Evolutionary conservation across 1,140 invertebrate genomes (phyloP), one percentile per base, ranked within the genome.

Genomic region (Diabrotica virgifera): DNA sequence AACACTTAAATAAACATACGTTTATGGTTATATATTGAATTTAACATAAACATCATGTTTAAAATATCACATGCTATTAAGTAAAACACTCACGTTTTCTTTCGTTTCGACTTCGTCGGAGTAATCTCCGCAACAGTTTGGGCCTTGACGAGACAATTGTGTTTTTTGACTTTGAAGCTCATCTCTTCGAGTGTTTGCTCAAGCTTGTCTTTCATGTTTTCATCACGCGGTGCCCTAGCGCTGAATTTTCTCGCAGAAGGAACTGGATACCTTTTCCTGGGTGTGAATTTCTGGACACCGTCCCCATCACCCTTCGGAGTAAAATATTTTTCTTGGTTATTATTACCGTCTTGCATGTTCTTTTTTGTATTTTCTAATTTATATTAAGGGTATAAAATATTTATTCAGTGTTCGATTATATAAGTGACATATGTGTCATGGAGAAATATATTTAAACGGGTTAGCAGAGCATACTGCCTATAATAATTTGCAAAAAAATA

Each of bases 121-220:
- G 67, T 71, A 13, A 73, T 73, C 62, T 73, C 71, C 0, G 71
- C 71, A 9, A 73, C 69, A 10, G 66, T 71, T 37, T 66, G 62
- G 8, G 69, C 51, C 40, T 73, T 73, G 24, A 14, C 56, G 9
- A 66, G 37, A 9, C 61, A 64, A 46, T 58, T 62, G 52, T 62
- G 61, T 24, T 14, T 63, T 13, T 64, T 61, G 51, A 36, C 13
- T 24, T 12, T 61, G n/a, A n/a, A n/a, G 14, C 46, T 7, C 37
- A 67, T 57, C 37, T 69, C 71, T 5, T 54, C 54, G 7, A 72
- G 24, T 4, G 64, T 66, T 37, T 50, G 57, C 52, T 69, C 66
- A 24, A 72, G 36, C 46, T 70, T 69, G n/a, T 66, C 36, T 14
- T 62, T 61, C 59, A 72, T 51, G 5, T 57, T 56, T 53, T 65